Conservation (phyloP, 2,113 vertebrate genomes). For the Phycodurus eques region DNA sequence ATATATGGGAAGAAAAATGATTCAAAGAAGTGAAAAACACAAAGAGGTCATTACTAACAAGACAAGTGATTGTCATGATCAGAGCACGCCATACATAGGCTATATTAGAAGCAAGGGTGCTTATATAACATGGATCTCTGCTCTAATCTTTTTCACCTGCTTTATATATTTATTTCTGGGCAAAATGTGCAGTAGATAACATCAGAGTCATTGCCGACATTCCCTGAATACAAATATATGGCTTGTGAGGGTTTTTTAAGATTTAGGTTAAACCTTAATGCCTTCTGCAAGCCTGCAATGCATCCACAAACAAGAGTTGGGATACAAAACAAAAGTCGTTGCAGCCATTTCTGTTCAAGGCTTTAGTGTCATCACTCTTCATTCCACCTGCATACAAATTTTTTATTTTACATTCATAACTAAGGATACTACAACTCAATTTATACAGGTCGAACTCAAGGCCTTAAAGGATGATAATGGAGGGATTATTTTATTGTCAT, state of each 20-base stretch:
- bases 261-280: not conserved
- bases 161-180: constrained; percentile 8
- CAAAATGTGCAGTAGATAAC: not conserved
- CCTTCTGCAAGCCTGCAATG: not conserved
- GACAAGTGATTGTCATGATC: not conserved
- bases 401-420: too few relatives aligned
- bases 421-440: too few relatives aligned
- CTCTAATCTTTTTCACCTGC: not conserved
- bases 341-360: too few relatives aligned
- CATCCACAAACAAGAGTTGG: not conserved
- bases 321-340: not conserved
- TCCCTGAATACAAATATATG: not conserved
- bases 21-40: not conserved
- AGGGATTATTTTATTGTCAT: too few relatives aligned
- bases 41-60: not conserved
- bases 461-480: too few relatives aligned
- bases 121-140: not conserved
- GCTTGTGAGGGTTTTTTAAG: not conserved
- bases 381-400: too few relatives aligned
- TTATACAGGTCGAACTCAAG: too few relatives aligned
- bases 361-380: too few relatives aligned
- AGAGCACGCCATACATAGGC: not conserved
- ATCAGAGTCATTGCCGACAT: not conserved
- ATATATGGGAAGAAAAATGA: not conserved
- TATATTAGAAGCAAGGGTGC: not conserved